Evolutionary conservation across 2,113 vertebrate genomes (phyloP).

Genomic region (Edolisoma coerulescens): DNA sequence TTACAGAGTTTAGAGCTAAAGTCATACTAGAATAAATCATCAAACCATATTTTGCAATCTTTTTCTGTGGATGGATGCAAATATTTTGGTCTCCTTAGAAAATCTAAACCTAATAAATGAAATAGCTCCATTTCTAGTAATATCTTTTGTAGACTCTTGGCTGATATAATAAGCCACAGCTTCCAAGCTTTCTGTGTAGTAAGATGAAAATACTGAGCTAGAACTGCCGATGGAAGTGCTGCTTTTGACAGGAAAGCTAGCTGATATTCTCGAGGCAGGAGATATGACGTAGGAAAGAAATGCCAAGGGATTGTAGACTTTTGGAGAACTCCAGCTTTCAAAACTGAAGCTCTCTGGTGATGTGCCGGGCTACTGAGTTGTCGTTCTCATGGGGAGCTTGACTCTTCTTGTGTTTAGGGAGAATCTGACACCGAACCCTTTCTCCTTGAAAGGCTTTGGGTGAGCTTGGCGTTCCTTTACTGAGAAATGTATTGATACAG

Average conservation of each 20-base stretch:
- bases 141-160: not conserved
- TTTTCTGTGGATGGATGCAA: not conserved
- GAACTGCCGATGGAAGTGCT: not conserved
- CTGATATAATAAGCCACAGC: not conserved
- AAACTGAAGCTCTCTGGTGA: not conserved
- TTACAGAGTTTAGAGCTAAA: not conserved
- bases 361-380: not conserved
- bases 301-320: not conserved
- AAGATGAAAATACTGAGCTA: not conserved
- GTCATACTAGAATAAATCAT: not conserved
- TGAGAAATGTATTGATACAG: not conserved
- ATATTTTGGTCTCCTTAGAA: not conserved
- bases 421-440: not conserved
- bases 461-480: not conserved
- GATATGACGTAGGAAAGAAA: not conserved
- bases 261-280: not conserved
- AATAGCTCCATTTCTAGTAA: not conserved
- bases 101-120: not conserved
- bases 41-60: not conserved
- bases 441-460: not conserved
- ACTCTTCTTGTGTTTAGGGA: not conserved
- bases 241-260: not conserved
- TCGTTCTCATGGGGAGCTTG: not conserved
- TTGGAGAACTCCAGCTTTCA: not conserved
- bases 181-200: not conserved